Percentiles rank a stretch among this genome's conserved stretches.
phyloP scores from a whole-genome alignment of 2,113 vertebrate genomes.

The Sciurus niger region DNA sequence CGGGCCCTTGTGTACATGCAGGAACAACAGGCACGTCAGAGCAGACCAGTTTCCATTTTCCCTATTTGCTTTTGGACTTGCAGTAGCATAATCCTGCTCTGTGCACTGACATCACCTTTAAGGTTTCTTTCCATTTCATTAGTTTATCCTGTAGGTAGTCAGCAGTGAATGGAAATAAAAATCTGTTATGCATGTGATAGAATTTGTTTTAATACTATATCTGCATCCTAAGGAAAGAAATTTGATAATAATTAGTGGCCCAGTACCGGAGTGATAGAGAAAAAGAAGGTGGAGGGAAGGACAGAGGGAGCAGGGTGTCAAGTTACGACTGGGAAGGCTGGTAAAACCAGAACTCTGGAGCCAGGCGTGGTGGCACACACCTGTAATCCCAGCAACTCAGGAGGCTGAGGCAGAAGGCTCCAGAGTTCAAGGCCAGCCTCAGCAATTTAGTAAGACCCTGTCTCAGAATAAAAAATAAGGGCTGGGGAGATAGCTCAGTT shows the following conservation, averaged over 20 bases:
- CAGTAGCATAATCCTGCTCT: background rate
- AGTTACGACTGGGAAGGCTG: background rate
- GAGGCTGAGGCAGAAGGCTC: background rate
- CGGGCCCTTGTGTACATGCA: accelerated
- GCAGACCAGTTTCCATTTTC: background rate
- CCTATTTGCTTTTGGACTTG: background rate
- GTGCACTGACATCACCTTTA: background rate
- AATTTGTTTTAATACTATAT: background rate
- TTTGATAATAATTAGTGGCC: background rate
- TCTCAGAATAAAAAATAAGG: background rate
- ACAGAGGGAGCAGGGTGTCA: background rate
- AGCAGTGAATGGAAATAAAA: slow-evolving; percentile 38
- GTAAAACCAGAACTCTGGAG: background rate
- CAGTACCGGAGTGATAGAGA: background rate
- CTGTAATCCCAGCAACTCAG: background rate
- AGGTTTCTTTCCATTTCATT: slow-evolving; percentile 49
- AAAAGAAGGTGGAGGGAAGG: background rate
- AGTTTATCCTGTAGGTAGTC: slow-evolving; percentile 13
- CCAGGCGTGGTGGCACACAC: background rate
- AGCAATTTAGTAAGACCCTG: background rate
- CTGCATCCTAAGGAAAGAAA: background rate
- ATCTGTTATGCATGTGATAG: background rate
- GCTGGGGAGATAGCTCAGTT: too few species aligned
- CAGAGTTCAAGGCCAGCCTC: background rate
- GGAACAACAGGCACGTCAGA: accelerated